phyloP scores from a whole-genome alignment of 2,113 vertebrate species.

The Neofelis nebulosa region DNA sequence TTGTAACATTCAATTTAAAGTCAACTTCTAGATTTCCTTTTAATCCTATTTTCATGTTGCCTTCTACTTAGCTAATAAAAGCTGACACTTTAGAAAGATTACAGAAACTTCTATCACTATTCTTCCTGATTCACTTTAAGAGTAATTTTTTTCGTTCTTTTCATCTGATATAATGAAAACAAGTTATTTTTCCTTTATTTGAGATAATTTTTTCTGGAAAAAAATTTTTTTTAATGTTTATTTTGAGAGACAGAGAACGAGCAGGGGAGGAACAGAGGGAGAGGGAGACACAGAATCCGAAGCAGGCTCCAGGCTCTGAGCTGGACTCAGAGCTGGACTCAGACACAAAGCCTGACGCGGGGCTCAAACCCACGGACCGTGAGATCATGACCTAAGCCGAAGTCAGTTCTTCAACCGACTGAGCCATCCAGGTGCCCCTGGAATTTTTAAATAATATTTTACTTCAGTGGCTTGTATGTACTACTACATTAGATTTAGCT shows the following conservation, averaged over 20 bases:
- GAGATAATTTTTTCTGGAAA: not conserved
- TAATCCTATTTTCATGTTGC: conserved; percentile 20
- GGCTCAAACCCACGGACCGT: no score
- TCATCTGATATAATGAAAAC: conserved; percentile 4
- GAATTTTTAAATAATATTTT: not conserved
- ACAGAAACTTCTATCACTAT: not conserved
- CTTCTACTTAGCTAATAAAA: conserved; percentile 29
- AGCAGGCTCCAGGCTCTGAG: no score
- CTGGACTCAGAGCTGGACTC: no score
- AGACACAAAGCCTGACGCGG: no score
- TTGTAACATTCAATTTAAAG: conserved; percentile 33
- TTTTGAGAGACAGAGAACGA: no score
- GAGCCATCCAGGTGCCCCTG: not conserved
- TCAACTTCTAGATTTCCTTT: conserved; percentile 8
- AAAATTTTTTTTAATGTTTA: no score
- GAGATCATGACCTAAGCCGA: no score
- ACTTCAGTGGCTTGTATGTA: not conserved
- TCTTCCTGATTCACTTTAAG: not conserved
- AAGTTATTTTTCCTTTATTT: not conserved
- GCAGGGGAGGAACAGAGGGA: no score
- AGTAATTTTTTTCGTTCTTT: not conserved
- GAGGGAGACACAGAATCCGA: no score
- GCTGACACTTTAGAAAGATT: not conserved
- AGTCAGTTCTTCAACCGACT: no score
- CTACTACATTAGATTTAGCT: not conserved